Conservation (phyloP, 2,797 vertebrate species). For the Emys orbicularis region DNA sequence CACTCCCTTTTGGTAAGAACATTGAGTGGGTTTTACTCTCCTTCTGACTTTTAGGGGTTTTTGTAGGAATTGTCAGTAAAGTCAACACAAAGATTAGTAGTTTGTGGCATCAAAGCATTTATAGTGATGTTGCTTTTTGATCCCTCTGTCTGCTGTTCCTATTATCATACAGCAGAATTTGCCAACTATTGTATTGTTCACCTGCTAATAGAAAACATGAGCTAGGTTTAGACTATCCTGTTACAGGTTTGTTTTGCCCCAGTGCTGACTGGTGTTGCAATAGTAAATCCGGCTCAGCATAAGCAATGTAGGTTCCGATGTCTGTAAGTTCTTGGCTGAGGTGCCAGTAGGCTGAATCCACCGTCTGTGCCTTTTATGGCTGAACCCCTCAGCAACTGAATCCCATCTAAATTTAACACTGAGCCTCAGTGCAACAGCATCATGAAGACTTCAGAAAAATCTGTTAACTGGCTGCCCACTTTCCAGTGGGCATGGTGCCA, state of each 20-base stretch:
- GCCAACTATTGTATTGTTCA: neutral
- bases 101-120: too few relatives aligned
- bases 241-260: rapidly evolving
- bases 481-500: neutral
- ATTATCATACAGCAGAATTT: neutral
- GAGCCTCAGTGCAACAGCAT: neutral
- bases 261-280: neutral
- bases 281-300: rapidly evolving
- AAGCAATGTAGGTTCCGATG: rapidly evolving
- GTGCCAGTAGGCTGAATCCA: neutral
- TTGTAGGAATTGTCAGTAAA: neutral
- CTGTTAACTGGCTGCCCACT: neutral
- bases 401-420: neutral
- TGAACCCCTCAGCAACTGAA: neutral
- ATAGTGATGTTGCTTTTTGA: too few relatives aligned
- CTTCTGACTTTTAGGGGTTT: neutral
- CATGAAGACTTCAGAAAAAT: neutral
- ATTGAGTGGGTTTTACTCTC: neutral
- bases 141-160: too few relatives aligned
- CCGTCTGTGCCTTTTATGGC: neutral
- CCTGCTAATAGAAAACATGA: rapidly evolving
- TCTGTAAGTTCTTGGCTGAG: rapidly evolving
- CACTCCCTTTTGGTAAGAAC: neutral
- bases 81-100: too few relatives aligned
- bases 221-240: neutral